Percentiles rank a stretch among this genome's conserved stretches.
Conservation (phyloP, 2,113 vertebrate species). For the Penelope pileata region DNA sequence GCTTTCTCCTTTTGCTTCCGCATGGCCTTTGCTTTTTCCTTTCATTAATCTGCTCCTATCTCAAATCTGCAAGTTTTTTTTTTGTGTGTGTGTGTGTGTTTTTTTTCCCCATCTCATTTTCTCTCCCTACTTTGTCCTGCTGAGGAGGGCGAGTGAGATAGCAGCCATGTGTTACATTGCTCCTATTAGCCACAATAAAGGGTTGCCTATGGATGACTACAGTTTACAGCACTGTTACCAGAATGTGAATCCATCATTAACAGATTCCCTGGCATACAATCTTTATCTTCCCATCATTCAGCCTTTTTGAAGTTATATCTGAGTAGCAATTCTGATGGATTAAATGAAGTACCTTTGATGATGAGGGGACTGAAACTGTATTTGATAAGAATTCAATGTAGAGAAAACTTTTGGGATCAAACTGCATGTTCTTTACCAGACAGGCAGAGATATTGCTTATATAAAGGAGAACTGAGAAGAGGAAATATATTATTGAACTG, state of each 20-base stretch:
- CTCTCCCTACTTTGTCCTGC: too few species aligned
- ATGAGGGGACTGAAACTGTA: background rate
- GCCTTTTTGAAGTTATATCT: background rate
- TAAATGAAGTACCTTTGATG: background rate
- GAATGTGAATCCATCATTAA: background rate
- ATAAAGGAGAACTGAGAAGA: background rate
- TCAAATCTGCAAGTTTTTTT: too few species aligned
- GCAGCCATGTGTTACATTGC: too few species aligned
- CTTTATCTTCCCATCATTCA: background rate
- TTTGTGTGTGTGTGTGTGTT: too few species aligned
- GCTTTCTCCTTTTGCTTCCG: too few species aligned
- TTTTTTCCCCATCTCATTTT: too few species aligned
- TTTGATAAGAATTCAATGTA: background rate
- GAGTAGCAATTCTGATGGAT: background rate
- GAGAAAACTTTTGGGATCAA: background rate
- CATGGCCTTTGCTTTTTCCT: too few species aligned
- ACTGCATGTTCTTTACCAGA: background rate
- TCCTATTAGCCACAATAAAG: too few species aligned
- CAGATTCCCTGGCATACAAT: background rate
- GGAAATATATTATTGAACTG: background rate
- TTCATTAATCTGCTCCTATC: too few species aligned
- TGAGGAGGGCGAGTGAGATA: too few species aligned
- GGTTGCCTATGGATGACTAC: background rate
- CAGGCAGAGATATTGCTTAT: background rate
- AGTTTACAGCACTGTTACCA: background rate